These are phyloP conservation scores for Potamarius usumacintae DNA, from an alignment of 2,113 vertebrate species.

Conservation along the genomic window DNA sequence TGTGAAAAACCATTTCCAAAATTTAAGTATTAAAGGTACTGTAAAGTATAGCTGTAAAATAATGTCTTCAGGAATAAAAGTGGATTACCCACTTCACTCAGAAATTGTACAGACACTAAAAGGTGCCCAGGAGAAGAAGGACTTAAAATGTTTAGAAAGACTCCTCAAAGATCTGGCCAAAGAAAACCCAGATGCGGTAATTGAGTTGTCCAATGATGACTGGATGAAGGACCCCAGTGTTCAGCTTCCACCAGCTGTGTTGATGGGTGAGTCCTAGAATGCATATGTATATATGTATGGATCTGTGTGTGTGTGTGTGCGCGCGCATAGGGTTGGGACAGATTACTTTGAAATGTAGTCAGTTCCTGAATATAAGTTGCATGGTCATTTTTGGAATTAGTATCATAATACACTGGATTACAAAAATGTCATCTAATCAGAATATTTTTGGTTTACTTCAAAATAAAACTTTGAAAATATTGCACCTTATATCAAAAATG, in stretches of 20 bases:
- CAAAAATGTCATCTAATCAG: no score
- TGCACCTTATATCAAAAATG: no score
- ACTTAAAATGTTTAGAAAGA: conserved; percentile 37
- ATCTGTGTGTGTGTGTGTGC: no score
- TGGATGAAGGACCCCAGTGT: conserved; percentile 71
- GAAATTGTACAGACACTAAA: conserved; percentile 62
- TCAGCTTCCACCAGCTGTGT: conserved; percentile 61
- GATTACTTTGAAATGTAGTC: no score
- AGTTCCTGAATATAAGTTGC: no score
- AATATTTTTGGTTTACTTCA: no score
- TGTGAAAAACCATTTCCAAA: conserved; percentile 15
- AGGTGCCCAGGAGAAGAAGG: conserved; percentile 52
- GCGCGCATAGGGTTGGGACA: no score
- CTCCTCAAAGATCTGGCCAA: conserved; percentile 54
- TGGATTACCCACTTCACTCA: conserved; percentile 60
- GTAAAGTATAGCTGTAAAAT: conserved; percentile 21
- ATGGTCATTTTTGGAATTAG: no score
- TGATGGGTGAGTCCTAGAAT: conserved; percentile 64
- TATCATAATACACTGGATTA: no score
- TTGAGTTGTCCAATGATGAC: conserved; percentile 74
- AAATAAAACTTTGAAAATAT: no score
- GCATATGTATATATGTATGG: no score
- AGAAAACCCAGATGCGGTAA: conserved; percentile 59
- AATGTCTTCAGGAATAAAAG: conserved; percentile 39
- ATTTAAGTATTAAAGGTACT: background rate